Conservation (phyloP, 2,888 invertebrate species). For the Rotaria magnacalcarata region DNA sequence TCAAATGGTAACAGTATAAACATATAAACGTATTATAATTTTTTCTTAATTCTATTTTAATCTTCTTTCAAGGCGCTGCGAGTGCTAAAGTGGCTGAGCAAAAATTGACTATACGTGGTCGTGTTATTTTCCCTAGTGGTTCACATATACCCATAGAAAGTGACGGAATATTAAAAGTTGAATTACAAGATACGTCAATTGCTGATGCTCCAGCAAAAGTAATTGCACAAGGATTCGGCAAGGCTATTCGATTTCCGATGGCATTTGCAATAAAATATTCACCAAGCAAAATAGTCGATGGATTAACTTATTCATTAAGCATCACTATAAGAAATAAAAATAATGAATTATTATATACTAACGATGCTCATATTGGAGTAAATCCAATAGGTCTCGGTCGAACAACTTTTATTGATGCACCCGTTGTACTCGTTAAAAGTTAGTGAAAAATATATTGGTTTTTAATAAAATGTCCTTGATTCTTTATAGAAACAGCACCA, state of each 20-base stretch:
- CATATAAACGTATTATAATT: neutral
- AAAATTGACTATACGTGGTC: neutral
- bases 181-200: neutral
- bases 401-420: slow-evolving; percentile 13
- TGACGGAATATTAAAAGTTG: neutral
- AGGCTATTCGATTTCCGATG: neutral
- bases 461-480: neutral
- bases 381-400: neutral
- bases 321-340: neutral
- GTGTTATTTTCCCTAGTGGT: neutral
- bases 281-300: neutral
- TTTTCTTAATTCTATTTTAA: neutral
- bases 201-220: neutral
- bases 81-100: neutral
- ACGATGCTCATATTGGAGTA: neutral
- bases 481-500: neutral
- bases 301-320: neutral
- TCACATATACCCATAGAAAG: neutral
- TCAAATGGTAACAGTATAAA: neutral
- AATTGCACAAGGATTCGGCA: neutral
- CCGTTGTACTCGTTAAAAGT: neutral
- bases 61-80: neutral
- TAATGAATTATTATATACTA: neutral
- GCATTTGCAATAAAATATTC: neutral
- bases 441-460: neutral